Evolutionary conservation across 1,140 invertebrate species (phyloP).

Genomic region (Ooceraea biroi): DNA sequence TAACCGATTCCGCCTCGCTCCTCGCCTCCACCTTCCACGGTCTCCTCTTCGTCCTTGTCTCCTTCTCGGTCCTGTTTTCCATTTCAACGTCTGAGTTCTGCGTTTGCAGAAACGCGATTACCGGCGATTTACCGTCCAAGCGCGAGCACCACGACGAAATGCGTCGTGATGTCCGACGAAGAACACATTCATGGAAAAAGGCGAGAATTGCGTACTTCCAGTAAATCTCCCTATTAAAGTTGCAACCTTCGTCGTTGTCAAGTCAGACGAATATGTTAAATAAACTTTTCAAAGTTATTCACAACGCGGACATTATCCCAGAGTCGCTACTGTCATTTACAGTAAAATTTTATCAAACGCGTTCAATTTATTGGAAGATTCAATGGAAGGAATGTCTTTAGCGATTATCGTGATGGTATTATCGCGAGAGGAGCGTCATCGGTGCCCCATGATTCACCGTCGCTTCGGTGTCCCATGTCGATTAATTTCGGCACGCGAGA

Average conservation of each 20-base stretch:
- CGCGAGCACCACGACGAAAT: constrained; percentile 19
- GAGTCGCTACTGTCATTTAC: no score
- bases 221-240: neutral
- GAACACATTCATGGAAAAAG: constrained; percentile 11
- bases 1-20: constrained; percentile 81
- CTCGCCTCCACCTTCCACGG: constrained; percentile 61
- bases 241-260: constrained; percentile 14
- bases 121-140: constrained; percentile 49
- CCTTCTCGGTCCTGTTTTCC: constrained; percentile 27
- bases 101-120: constrained; percentile 55
- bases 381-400: constrained; percentile 12
- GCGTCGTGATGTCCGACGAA: constrained; percentile 21
- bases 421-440: neutral
- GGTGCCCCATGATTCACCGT: constrained; percentile 30
- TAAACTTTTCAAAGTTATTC: no score
- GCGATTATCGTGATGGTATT: constrained; percentile 14
- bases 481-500: constrained; percentile 50
- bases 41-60: neutral
- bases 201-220: neutral
- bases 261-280: neutral
- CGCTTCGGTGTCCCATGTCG: constrained; percentile 43
- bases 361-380: neutral
- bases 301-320: no score
- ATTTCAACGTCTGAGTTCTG: constrained; percentile 47
- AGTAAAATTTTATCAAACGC: no score